Percentiles rank a stretch among this genome's conserved stretches.
These are phyloP conservation scores for Polypterus senegalus DNA, from an alignment of 2,113 vertebrate genomes.

Conservation along the genomic window DNA sequence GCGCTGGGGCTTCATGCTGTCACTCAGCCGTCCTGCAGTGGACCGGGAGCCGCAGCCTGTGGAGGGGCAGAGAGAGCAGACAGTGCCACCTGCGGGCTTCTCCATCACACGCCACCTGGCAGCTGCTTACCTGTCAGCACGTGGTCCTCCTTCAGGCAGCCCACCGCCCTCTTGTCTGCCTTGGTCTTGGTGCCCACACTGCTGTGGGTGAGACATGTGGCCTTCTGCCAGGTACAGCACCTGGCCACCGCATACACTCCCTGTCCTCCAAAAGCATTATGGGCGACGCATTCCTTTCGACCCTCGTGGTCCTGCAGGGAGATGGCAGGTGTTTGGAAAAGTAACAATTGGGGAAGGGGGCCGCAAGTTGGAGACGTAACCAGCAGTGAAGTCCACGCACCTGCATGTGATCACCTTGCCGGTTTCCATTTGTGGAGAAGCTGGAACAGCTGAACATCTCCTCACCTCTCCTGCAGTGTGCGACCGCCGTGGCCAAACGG, in stretches of 20 bases:
- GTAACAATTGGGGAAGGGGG: too few species aligned
- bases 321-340: too few species aligned
- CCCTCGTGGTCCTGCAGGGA: conserved; percentile 36
- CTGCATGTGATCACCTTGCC: conserved; percentile 50
- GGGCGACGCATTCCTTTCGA: conserved; percentile 53
- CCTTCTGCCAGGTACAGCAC: conserved; percentile 53
- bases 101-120: not conserved
- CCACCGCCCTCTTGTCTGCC: conserved; percentile 9
- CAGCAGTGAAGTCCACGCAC: conserved; percentile 24
- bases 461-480: conserved; percentile 47
- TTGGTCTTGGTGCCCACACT: not conserved
- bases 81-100: not conserved
- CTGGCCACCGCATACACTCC: conserved; percentile 61
- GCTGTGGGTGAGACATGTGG: conserved; percentile 36
- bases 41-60: conserved; percentile 60
- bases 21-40: not conserved
- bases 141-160: conserved; percentile 36
- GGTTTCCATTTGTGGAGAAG: conserved; percentile 35
- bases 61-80: not conserved
- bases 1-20: conserved; percentile 17
- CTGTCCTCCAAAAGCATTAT: conserved; percentile 28
- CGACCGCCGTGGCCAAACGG: conserved; percentile 17
- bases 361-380: not conserved
- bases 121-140: conserved; percentile 55
- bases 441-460: conserved; percentile 65